phyloP scores from a whole-genome alignment of 2,113 vertebrate genomes.

The Rhabdomys dilectus region DNA sequence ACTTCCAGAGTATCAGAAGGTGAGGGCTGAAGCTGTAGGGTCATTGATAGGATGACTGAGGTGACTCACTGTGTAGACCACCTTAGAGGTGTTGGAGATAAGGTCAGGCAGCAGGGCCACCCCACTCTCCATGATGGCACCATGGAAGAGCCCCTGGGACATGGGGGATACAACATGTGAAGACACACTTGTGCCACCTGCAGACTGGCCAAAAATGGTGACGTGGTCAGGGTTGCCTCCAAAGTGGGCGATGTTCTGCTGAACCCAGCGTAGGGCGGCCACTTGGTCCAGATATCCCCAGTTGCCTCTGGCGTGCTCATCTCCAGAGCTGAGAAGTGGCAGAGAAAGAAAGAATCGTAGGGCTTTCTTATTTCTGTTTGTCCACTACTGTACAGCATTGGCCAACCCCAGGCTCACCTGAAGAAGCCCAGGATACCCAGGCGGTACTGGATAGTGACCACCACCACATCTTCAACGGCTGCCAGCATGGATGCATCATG shows the following conservation, averaged over 20 bases:
- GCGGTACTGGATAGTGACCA: background rate
- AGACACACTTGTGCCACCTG: conserved; percentile 86
- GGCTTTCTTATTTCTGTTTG: background rate
- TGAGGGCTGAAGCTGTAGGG: background rate
- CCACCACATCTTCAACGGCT: conserved; percentile 14
- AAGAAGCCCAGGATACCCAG: conserved; percentile 66
- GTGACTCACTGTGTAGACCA: conserved; percentile 27
- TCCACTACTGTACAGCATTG: rapidly evolving
- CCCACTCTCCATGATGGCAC: conserved; percentile 90
- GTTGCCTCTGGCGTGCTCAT: conserved; percentile 87
- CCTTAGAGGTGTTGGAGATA: conserved; percentile 35
- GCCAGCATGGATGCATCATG: background rate
- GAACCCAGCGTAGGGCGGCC: conserved; percentile 87
- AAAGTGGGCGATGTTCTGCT: conserved; percentile 89
- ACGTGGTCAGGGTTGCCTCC: conserved; percentile 89
- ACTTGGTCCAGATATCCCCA: conserved; percentile 91
- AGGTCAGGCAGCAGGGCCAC: conserved; percentile 75
- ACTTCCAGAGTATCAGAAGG: background rate
- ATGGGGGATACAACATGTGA: conserved; percentile 85
- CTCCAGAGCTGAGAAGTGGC: conserved; percentile 86
- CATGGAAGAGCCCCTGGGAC: conserved; percentile 88
- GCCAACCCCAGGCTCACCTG: conserved; percentile 50
- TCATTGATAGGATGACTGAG: background rate
- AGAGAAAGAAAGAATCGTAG: background rate
- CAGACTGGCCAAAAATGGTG: conserved; percentile 90